Evolutionary conservation across 2,888 invertebrate species (phyloP).

Genomic region (Drosophila ezoana): DNA sequence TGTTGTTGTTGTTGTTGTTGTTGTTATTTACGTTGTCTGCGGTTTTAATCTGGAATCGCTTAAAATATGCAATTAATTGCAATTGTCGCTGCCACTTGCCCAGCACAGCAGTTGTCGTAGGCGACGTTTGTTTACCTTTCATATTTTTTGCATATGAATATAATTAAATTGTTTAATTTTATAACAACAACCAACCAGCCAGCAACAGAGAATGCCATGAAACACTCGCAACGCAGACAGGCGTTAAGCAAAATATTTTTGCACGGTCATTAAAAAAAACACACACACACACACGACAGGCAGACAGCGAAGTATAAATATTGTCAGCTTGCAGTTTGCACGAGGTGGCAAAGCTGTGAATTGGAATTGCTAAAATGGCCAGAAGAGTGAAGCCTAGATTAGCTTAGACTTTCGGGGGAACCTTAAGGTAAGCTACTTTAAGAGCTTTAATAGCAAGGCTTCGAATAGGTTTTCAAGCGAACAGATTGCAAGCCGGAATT

Average conservation of each 20-base stretch:
- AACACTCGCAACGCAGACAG: slow-evolving; percentile 36
- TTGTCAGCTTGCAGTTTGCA: slow-evolving; percentile 8
- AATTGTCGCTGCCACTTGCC: slow-evolving; percentile 63
- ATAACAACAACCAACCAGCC: slow-evolving; percentile 25
- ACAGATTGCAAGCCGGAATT: too few relatives aligned
- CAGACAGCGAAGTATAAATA: slow-evolving; percentile 7
- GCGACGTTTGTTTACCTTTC: slow-evolving; percentile 60
- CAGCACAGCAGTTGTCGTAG: slow-evolving; percentile 33
- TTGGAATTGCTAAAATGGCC: not conserved
- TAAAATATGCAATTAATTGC: slow-evolving; percentile 74
- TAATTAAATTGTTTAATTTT: slow-evolving; percentile 67
- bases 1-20: slow-evolving; percentile 9
- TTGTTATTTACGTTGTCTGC: slow-evolving; percentile 59
- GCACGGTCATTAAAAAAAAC: slow-evolving; percentile 42
- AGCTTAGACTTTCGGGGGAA: too few relatives aligned
- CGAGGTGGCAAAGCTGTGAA: not conserved
- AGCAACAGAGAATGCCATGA: slow-evolving; percentile 20
- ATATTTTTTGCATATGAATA: slow-evolving; percentile 59
- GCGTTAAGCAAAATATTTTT: slow-evolving; percentile 51
- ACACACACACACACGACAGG: not conserved
- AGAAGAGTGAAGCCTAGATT: not conserved
- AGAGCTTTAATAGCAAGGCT: too few relatives aligned
- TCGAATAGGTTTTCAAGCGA: too few relatives aligned
- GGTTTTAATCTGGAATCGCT: slow-evolving; percentile 60
- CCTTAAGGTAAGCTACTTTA: too few relatives aligned